A percentile compares a stretch with the other conserved stretches of the same genome.
These are phyloP conservation scores for Leptobrachium ailaonicum DNA, from an alignment of 2,113 vertebrate genomes.

Conservation along the genomic window DNA sequence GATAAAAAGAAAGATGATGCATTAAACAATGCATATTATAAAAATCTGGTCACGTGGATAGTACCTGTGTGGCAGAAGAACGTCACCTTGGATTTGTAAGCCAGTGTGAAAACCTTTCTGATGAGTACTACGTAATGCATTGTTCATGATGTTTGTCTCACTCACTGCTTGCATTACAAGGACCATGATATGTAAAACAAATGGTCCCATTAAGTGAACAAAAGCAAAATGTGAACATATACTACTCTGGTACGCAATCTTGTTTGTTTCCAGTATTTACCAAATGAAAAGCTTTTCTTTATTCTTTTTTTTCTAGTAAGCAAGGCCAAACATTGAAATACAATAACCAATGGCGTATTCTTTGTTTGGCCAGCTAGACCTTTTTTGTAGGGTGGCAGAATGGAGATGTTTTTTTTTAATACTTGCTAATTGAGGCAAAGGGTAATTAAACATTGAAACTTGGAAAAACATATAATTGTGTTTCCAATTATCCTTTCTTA, in stretches of 20 bases:
- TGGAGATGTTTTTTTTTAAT: too few relatives aligned
- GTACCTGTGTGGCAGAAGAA: background rate
- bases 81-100: background rate
- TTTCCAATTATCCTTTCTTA: too few relatives aligned
- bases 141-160: background rate
- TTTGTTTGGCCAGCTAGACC: too few relatives aligned
- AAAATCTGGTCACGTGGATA: background rate
- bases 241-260: slow-evolving; percentile 11
- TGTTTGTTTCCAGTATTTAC: slow-evolving; percentile 12
- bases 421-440: too few relatives aligned
- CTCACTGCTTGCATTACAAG: too few relatives aligned
- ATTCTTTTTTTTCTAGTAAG: slow-evolving; percentile 31
- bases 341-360: background rate
- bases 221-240: background rate
- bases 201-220: too few relatives aligned
- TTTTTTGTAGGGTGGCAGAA: too few relatives aligned
- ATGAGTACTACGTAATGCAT: background rate
- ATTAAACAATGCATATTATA: background rate
- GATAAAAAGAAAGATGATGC: background rate
- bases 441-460: too few relatives aligned
- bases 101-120: background rate
- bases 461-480: too few relatives aligned
- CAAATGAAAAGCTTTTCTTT: background rate
- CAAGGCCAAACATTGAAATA: slow-evolving; percentile 28
- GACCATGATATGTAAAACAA: too few relatives aligned